Percentiles rank a stretch among this genome's conserved stretches.
Evolutionary conservation across 2,888 invertebrate species (phyloP).

Genomic region (Stratiomys singularior): DNA sequence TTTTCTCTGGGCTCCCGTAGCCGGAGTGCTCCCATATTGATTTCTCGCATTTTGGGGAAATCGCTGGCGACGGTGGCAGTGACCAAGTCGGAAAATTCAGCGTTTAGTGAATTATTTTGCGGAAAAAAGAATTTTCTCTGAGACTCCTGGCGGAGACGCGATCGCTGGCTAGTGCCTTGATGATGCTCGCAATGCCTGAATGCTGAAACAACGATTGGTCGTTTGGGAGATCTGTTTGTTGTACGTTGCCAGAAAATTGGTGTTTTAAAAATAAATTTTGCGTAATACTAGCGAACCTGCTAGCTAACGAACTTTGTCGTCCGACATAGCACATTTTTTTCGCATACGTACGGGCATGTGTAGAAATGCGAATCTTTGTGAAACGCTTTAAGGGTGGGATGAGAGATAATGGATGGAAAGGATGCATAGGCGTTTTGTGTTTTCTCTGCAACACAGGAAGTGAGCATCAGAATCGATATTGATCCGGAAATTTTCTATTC

Average conservation of each 20-base stretch:
- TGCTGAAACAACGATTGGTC: neutral
- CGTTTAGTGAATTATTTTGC: neutral
- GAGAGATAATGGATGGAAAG: no score
- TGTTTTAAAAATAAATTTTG: slow-evolving; percentile 53
- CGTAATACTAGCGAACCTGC: slow-evolving; percentile 48
- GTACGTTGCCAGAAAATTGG: slow-evolving; percentile 39
- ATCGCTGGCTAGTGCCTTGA: neutral
- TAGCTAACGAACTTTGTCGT: neutral
- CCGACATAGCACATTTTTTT: slow-evolving; percentile 27
- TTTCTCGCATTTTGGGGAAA: slow-evolving; percentile 39
- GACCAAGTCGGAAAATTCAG: neutral
- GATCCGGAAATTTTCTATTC: no score
- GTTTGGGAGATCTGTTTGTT: slow-evolving; percentile 24
- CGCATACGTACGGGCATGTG: neutral
- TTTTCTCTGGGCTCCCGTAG: slow-evolving; percentile 11
- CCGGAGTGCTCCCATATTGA: slow-evolving; percentile 8
- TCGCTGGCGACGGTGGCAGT: neutral
- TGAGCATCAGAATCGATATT: no score
- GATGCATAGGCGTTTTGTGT: no score
- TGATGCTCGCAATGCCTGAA: neutral
- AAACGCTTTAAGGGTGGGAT: neutral
- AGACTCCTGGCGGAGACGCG: neutral
- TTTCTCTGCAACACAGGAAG: no score
- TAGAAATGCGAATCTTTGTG: neutral
- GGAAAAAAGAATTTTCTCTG: slow-evolving; percentile 5